Base-by-base conservation (phyloP, 2,888 invertebrate genomes). In the Troilus luridus region DNA sequence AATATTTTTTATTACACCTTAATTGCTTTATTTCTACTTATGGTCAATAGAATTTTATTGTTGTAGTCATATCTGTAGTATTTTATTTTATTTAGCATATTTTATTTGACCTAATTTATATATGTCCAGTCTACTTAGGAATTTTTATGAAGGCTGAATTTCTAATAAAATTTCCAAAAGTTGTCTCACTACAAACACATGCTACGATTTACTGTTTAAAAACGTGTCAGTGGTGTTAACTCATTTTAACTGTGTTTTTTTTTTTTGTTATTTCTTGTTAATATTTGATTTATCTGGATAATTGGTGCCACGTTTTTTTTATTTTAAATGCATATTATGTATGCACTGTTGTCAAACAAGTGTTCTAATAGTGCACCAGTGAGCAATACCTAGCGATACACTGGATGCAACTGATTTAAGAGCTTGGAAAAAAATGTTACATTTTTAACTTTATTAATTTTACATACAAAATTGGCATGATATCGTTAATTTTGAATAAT, bases 221-320 rank as follows among this genome's bases (percentile, higher is more conserved):
- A 24, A 14, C 5, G 12, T 67, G 11, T 67, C 14, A 67, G 5
- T 67, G 24, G 67, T 67, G 24, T 14, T 67, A 67, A 27, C 67
- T 14, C 24, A 14, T 67, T 67, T 67, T 67, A 67, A 21, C 19
- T 88, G 88, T 27, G n/a, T 91, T n/a, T 72, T 77, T 88, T 91
- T 90, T 91, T 41, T 41, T 41, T 41, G 41, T 41, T 81, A 77
- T 60, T 62, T 58, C 62, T 90, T 59, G 88, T 91, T 91, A n/a
- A 90, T 58, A 54, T 67, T 91, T 88, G 62, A 24, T 58, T 21
- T 88, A 88, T 88, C 60, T 88, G 59, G 60, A 85, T 85, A 56
- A 67, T 62, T 91, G 62, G 64, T 91, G 67, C 88, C 88, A 64
- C 62, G 56, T 41, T 88, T 67, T 64, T 88, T 14, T 54, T 88